phyloP scores from a whole-genome alignment of 1,140 invertebrate species.

The Aphis craccivora region DNA sequence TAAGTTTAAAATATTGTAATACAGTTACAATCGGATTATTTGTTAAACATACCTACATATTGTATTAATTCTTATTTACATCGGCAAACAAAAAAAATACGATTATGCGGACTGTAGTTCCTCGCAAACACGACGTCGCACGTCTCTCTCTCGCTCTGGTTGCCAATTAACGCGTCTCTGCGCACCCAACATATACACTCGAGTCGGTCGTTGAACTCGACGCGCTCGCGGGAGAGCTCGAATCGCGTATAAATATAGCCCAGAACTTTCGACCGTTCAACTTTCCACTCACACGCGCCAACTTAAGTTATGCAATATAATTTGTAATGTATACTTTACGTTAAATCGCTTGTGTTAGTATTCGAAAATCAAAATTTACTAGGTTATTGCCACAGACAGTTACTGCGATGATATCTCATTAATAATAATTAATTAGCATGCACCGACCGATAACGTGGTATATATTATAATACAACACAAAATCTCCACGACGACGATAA shows the following conservation, averaged over 20 bases:
- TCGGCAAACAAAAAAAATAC: background rate
- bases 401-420: background rate
- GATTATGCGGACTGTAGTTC: background rate
- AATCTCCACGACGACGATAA: background rate
- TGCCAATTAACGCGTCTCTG: constrained; percentile 48
- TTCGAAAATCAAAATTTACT: background rate
- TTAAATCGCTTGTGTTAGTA: background rate
- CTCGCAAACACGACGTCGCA: background rate
- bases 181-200: constrained; percentile 31
- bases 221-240: constrained; percentile 40
- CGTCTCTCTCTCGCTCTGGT: constrained; percentile 9
- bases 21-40: background rate
- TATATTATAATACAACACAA: background rate
- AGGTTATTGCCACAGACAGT: background rate
- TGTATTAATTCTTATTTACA: background rate
- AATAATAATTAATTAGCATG: background rate
- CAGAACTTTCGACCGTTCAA: constrained; percentile 47
- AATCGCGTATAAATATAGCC: constrained; percentile 40
- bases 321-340: background rate
- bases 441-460: background rate
- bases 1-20: background rate
- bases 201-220: constrained; percentile 54
- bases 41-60: background rate
- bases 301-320: background rate
- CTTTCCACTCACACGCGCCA: background rate